Evolutionary conservation across 2,888 invertebrate species (phyloP).

Genomic region (Seira ritae): DNA sequence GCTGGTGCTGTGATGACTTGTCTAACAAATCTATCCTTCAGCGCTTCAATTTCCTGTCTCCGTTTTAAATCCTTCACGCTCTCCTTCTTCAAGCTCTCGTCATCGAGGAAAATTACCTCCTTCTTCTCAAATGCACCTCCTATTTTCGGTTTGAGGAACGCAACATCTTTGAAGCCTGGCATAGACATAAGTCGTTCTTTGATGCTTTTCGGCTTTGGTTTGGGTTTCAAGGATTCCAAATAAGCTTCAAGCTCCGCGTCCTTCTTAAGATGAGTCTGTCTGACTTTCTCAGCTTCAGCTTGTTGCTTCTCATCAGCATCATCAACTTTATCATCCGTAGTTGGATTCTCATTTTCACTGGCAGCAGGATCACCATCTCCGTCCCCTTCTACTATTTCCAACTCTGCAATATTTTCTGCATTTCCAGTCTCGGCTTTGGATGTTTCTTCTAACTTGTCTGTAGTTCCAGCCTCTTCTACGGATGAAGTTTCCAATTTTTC

Average conservation of each 20-base stretch:
- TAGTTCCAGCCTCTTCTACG: too few species aligned
- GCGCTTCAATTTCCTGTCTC: slow-evolving; percentile 79
- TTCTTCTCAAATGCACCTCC: slow-evolving; percentile 77
- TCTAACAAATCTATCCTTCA: slow-evolving; percentile 84
- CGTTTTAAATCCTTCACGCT: slow-evolving; percentile 75
- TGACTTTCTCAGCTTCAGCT: background rate
- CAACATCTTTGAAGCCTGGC: slow-evolving; percentile 59
- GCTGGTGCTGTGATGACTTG: slow-evolving; percentile 78
- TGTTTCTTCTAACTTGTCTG: too few species aligned
- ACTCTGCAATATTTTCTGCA: too few species aligned
- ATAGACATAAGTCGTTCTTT: slow-evolving; percentile 63
- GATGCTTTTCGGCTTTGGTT: slow-evolving; percentile 59
- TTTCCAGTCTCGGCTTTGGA: too few species aligned
- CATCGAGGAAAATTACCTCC: slow-evolving; percentile 81
- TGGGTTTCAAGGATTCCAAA: slow-evolving; percentile 58
- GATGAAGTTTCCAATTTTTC: too few species aligned
- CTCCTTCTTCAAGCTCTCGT: slow-evolving; percentile 75
- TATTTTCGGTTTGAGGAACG: slow-evolving; percentile 77
- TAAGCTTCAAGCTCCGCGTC: slow-evolving; percentile 60
- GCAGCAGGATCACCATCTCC: too few species aligned
- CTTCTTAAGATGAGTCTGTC: background rate
- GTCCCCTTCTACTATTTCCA: too few species aligned
- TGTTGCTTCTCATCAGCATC: background rate
- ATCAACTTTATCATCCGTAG: background rate
- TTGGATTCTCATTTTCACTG: too few species aligned